Percentiles rank a stretch among this genome's conserved stretches.
phyloP scores from a whole-genome alignment of 1,140 invertebrate species.

The Tetragnatha versicolor region DNA sequence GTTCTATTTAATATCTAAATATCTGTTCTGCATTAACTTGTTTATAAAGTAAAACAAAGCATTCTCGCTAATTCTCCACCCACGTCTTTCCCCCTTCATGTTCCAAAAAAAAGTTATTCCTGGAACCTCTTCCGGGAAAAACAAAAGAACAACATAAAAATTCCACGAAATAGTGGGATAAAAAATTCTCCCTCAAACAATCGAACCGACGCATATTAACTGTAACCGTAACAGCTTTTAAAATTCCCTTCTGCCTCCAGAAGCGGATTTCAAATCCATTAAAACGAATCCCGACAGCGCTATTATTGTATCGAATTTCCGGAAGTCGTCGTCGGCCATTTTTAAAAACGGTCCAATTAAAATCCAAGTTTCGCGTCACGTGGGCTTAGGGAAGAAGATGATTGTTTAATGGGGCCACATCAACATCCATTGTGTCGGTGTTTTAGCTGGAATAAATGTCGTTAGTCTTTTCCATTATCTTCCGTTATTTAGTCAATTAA shows the following conservation, averaged over 20 bases:
- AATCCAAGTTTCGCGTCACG: background rate
- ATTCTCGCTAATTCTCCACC: too few species aligned
- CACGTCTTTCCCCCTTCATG: too few species aligned
- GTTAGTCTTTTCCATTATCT: background rate
- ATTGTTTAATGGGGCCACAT: conserved; percentile 10
- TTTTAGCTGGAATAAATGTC: background rate
- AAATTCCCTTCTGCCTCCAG: background rate
- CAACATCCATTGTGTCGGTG: background rate
- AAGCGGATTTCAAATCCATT: background rate
- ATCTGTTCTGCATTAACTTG: too few species aligned
- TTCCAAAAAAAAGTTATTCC: too few species aligned
- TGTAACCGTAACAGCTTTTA: too few species aligned
- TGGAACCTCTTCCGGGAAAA: too few species aligned
- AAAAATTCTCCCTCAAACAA: conserved; percentile 6
- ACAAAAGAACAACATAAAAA: too few species aligned
- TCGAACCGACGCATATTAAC: background rate
- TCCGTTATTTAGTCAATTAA: background rate
- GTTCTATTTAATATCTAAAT: too few species aligned
- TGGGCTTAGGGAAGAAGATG: background rate
- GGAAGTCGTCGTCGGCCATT: conserved; percentile 14
- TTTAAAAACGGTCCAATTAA: conserved; percentile 17
- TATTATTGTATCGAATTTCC: conserved; percentile 32
- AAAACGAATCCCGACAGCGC: background rate
- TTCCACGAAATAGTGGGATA: too few species aligned
- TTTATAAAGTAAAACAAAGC: too few species aligned